Evolutionary conservation across 1,140 invertebrate species (phyloP), one percentile per base, ranked within the genome.

Genomic region (Philopotamus ludificatus): DNA sequence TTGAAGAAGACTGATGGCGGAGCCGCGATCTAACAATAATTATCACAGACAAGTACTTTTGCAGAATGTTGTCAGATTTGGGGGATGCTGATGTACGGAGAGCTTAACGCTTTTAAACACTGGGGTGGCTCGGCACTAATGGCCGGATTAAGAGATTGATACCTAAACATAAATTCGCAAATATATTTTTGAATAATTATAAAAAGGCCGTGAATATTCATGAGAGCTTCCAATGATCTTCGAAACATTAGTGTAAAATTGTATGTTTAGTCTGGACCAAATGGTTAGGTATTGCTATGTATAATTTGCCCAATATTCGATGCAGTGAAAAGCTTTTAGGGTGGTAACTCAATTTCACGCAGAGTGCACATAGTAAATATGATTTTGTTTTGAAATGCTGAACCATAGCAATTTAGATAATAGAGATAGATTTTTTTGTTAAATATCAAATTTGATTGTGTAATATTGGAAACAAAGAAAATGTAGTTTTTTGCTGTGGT

Each of bases 311-410:
- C 15, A 34, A 64, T 42, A 51, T 54, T 42, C 57, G 51, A 62
- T 65, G 44, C 58, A 63, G 63, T 58, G 51, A 53, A 63, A 53
- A 58, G 63, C 63, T 68, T 62, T 65, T 34, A 62, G 63, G 67
- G 67, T 61, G 67, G 67, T 68, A 68, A 68, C 67, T 68, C 67
- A 68, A 68, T 68, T 68, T 68, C 67, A 68, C 63, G 67, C 57
- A 22, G 39, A 57, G 63, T 68, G 67, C 67, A 53, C 62, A 65
- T 22, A 42, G 44, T 57, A 60, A 65, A 68, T 68, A 68, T 68
- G 67, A 68, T 62, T 68, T 62, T 63, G 63, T 63, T 65, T 65
- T 59, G 62, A 47, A 53, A 44, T 44, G 60, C 20, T n/a, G n/a
- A n/a, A n/a, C n/a, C n/a, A n/a, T n/a, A n/a, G n/a, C n/a, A n/a